These are phyloP conservation scores for Pseudachorutes palmiensis DNA, from an alignment of 1,140 invertebrate genomes.

Conservation along the genomic window DNA sequence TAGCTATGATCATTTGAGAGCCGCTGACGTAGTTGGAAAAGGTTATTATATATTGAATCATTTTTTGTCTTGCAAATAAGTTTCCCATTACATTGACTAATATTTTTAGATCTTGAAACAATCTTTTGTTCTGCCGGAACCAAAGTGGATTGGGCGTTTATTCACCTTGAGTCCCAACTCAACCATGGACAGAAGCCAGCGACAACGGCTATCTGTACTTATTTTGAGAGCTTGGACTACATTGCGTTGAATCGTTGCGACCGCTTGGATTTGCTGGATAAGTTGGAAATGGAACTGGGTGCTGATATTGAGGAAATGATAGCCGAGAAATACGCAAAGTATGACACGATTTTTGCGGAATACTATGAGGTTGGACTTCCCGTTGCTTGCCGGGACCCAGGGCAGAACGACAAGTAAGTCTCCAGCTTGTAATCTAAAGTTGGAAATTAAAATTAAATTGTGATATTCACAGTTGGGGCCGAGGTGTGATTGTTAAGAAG, in stretches of 20 bases:
- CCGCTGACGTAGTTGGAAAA: background rate
- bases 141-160: background rate
- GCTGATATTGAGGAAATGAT: background rate
- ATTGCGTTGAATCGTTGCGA: background rate
- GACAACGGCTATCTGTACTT: background rate
- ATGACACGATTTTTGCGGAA: background rate
- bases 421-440: background rate
- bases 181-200: background rate
- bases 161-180: background rate
- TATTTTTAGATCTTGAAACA: background rate
- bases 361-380: conserved; percentile 4
- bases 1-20: background rate
- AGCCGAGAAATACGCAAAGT: background rate
- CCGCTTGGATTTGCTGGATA: background rate
- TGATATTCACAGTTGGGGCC: too few relatives aligned
- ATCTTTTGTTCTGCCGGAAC: background rate
- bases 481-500: too few relatives aligned
- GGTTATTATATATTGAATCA: too few relatives aligned
- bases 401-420: background rate
- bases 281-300: background rate
- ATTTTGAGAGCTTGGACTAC: background rate
- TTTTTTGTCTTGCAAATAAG: background rate
- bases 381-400: background rate
- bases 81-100: background rate
- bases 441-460: background rate